Conservation (phyloP, 2,797 vertebrate genomes). For the Oceanodroma leucorhoa region DNA sequence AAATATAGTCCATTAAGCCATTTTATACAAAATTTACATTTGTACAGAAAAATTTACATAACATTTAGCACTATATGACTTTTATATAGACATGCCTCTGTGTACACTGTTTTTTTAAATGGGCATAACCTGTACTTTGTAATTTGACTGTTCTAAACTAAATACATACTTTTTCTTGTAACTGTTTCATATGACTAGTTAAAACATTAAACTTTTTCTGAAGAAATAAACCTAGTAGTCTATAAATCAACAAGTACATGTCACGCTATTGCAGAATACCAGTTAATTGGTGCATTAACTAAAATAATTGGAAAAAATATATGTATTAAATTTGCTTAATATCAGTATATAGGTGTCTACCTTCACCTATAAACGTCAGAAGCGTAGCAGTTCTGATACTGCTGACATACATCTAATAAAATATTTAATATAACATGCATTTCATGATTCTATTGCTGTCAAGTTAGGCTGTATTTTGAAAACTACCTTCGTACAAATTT, state of each 20-base stretch:
- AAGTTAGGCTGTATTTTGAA: neutral
- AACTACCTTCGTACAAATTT: neutral
- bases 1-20: neutral
- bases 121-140: neutral
- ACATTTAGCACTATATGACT: neutral
- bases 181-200: neutral
- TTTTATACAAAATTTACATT: neutral
- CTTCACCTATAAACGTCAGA: neutral
- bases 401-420: neutral
- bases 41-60: neutral
- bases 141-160: neutral
- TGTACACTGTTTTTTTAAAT: neutral
- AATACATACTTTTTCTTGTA: neutral
- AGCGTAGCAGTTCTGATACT: neutral
- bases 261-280: neutral
- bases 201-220: neutral
- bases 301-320: neutral
- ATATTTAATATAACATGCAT: neutral
- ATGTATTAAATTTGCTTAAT: neutral
- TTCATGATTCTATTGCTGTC: neutral
- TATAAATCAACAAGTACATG: neutral
- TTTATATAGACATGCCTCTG: neutral
- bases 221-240: neutral
- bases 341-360: neutral
- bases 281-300: neutral